Evolutionary conservation across 2,797 vertebrate genomes (phyloP).

Genomic region (Sylvia borin): DNA sequence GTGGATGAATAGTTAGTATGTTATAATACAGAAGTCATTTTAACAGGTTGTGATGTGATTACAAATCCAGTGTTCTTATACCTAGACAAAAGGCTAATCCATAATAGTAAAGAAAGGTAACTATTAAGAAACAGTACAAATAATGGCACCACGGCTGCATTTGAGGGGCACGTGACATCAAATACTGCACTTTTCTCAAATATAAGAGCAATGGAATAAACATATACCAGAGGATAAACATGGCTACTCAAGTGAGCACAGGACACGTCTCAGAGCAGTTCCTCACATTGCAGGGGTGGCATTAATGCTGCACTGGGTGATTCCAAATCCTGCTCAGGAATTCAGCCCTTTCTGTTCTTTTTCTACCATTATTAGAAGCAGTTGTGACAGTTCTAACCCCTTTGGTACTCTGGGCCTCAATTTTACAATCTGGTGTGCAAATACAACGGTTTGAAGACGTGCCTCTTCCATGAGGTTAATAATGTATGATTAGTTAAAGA

Average conservation of each 20-base stretch:
- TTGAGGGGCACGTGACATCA: background rate
- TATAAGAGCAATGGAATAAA: background rate
- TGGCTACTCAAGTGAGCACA: background rate
- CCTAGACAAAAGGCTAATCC: background rate
- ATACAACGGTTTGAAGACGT: background rate
- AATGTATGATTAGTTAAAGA: constrained; percentile 47
- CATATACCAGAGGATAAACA: background rate
- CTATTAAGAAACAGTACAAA: constrained; percentile 31
- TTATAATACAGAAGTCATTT: constrained; percentile 29
- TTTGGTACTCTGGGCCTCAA: background rate
- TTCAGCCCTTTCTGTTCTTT: background rate
- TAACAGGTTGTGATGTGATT: constrained; percentile 37
- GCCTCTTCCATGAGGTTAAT: constrained; percentile 18
- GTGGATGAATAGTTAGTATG: constrained; percentile 43
- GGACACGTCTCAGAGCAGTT: background rate
- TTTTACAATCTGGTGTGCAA: constrained; percentile 24
- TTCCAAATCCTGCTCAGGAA: background rate
- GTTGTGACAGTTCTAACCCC: background rate
- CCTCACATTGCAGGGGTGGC: background rate
- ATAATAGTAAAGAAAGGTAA: background rate
- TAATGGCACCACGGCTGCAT: background rate
- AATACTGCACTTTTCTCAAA: background rate
- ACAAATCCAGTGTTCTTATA: background rate
- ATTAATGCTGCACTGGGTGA: background rate
- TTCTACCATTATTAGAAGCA: constrained; percentile 42